Evolutionary conservation across 1,140 invertebrate genomes (phyloP).

Genomic region (Melipona quadrifasciata): DNA sequence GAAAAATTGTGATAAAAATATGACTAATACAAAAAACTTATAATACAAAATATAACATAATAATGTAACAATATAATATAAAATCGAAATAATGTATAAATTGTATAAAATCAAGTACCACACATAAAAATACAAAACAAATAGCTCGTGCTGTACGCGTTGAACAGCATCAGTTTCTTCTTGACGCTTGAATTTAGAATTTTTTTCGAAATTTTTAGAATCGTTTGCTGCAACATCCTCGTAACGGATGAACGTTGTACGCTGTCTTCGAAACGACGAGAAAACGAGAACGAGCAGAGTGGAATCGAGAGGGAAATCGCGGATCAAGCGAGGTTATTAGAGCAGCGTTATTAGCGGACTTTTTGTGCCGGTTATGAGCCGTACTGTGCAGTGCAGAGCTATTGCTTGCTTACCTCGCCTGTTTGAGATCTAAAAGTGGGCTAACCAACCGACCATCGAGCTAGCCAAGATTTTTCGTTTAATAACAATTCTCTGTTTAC

Average conservation of each 20-base stretch:
- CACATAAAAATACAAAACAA: not conserved
- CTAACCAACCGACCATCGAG: constrained; percentile 8
- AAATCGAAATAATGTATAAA: too few species aligned
- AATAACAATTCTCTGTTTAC: not conserved
- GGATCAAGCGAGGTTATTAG: constrained; percentile 53
- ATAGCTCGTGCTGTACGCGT: not conserved
- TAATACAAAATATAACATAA: too few species aligned
- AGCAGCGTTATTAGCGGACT: constrained; percentile 45
- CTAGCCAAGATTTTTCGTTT: not conserved
- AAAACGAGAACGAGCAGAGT: not conserved
- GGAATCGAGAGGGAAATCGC: not conserved
- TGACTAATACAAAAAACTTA: too few species aligned
- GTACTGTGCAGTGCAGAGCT: not conserved
- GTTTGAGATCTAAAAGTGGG: constrained; percentile 39
- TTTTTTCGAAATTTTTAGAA: not conserved
- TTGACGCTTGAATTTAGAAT: not conserved
- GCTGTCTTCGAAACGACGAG: not conserved
- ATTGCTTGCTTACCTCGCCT: constrained; percentile 39
- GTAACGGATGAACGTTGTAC: not conserved
- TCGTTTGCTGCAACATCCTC: not conserved
- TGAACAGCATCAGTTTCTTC: not conserved
- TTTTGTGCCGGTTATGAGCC: constrained; percentile 55
- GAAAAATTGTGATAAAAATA: too few species aligned
- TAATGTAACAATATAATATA: too few species aligned
- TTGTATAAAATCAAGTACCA: too few species aligned